A percentile compares a stretch with the other conserved stretches of the same genome.
Evolutionary conservation across 1,140 invertebrate species (phyloP).

Genomic region (Drosophila equinoxialis): DNA sequence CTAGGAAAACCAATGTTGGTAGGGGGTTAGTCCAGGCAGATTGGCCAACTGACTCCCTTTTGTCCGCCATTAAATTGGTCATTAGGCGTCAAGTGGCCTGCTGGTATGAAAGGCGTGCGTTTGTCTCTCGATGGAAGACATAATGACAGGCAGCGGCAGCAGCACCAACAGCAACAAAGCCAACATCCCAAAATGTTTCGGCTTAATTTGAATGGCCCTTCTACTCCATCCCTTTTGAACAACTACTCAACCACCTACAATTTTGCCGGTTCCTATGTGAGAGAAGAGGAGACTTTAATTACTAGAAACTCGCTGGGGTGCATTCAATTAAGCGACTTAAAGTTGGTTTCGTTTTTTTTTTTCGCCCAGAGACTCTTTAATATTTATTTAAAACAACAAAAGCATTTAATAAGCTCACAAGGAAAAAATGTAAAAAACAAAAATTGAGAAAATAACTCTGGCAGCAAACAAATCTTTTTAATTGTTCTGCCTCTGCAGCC

Average conservation of each 20-base stretch:
- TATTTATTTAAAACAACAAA: constrained; percentile 10
- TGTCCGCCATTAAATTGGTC: constrained; percentile 72
- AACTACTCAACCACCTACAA: constrained; percentile 22
- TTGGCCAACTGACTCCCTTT: constrained; percentile 20
- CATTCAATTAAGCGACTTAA: constrained; percentile 32
- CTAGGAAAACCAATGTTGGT: no score
- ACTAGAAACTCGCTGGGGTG: constrained; percentile 33
- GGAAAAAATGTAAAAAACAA: neutral
- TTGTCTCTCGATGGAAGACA: constrained; percentile 27
- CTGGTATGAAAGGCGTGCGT: constrained; percentile 49
- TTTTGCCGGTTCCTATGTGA: neutral
- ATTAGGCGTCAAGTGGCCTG: constrained; percentile 77
- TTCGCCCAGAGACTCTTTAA: neutral
- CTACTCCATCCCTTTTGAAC: neutral
- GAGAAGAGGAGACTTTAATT: constrained; percentile 34
- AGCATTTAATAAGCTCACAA: neutral
- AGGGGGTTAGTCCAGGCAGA: neutral
- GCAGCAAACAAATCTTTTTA: constrained; percentile 70
- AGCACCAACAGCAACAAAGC: constrained; percentile 32
- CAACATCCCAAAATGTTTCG: constrained; percentile 64
- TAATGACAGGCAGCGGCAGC: constrained; percentile 30
- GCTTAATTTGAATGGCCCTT: constrained; percentile 68
- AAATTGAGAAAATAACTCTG: neutral
- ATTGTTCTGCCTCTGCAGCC: constrained; percentile 53
- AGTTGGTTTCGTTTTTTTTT: constrained; percentile 21